Percentiles rank a stretch among this genome's conserved stretches.
These are phyloP conservation scores for Scaptomyza parva DNA, from an alignment of 2,888 invertebrate species.

Conservation along the genomic window DNA sequence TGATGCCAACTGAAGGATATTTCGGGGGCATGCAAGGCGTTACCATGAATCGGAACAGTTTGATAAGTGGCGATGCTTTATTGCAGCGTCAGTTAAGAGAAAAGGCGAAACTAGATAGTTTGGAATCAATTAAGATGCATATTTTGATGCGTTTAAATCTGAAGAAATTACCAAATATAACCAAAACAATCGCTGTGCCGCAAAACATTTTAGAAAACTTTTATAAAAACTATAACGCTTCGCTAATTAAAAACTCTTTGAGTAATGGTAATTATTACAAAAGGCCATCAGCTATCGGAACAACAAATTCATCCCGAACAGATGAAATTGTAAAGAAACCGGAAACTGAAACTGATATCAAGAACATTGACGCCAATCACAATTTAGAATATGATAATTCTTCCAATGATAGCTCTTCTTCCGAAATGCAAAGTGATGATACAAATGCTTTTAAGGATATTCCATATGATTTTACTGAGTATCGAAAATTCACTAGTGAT, in stretches of 20 bases:
- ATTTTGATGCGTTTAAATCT: conserved; percentile 88
- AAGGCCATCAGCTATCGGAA: background rate
- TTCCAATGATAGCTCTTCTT: conserved; percentile 25
- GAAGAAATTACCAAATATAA: conserved; percentile 88
- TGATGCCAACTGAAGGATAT: background rate
- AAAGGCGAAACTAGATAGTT: conserved; percentile 87
- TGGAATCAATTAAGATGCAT: conserved; percentile 88
- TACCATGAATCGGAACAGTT: conserved; percentile 65
- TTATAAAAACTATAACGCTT: conserved; percentile 78
- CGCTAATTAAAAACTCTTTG: conserved; percentile 14
- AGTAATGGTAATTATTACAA: conserved; percentile 11
- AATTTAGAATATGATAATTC: conserved; percentile 3
- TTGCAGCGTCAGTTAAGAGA: conserved; percentile 85
- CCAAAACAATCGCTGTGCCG: conserved; percentile 87
- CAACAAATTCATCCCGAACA: conserved; percentile 11
- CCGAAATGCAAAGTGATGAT: conserved; percentile 75
- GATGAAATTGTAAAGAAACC: conserved; percentile 8
- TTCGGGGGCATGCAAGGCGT: conserved; percentile 3
- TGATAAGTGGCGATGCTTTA: conserved; percentile 67
- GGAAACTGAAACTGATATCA: background rate
- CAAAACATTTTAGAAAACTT: conserved; percentile 86
- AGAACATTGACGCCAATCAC: background rate
- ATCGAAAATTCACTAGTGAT: conserved; percentile 1
- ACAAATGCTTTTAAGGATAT: conserved; percentile 44
- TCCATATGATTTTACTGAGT: conserved; percentile 19